Evolutionary conservation across 2,888 invertebrate genomes (phyloP).

Genomic region (Apamea epomidion): DNA sequence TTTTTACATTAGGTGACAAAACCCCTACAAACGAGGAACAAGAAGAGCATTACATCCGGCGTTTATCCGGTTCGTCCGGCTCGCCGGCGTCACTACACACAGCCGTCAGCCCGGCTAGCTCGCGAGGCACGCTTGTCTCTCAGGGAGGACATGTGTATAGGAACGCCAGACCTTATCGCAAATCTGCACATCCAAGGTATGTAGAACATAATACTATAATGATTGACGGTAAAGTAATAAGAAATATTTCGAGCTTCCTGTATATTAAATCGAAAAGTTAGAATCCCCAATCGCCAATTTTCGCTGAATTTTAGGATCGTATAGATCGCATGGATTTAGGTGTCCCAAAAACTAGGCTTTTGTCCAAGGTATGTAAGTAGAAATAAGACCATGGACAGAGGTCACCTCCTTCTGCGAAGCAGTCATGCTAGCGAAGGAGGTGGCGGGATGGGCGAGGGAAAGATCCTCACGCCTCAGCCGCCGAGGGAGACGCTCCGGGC

Average conservation of each 20-base stretch:
- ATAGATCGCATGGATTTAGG: not conserved
- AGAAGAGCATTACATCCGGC: constrained; percentile 39
- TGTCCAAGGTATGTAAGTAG: not conserved
- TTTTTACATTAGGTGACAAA: constrained; percentile 74
- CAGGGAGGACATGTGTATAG: constrained; percentile 88
- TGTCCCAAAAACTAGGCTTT: not conserved
- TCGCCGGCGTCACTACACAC: constrained; percentile 79
- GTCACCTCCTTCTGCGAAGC: too few species aligned
- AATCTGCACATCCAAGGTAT: constrained; percentile 77
- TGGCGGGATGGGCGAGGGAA: too few species aligned
- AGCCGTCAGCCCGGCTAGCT: constrained; percentile 83
- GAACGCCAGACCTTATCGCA: constrained; percentile 85
- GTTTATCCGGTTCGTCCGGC: constrained; percentile 69
- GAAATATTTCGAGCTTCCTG: not conserved
- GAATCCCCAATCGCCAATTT: not conserved
- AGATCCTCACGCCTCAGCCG: too few species aligned
- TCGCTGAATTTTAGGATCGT: not conserved
- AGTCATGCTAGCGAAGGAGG: too few species aligned
- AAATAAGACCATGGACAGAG: not conserved
- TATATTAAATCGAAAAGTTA: not conserved
- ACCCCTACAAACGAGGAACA: constrained; percentile 82
- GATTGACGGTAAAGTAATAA: not conserved
- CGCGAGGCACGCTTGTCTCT: constrained; percentile 90
- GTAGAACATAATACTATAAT: not conserved
- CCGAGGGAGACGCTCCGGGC: too few species aligned